Percentiles rank a stretch among this genome's conserved stretches.
Conservation (phyloP, 1,140 invertebrate genomes). For the Heliconius himera region DNA sequence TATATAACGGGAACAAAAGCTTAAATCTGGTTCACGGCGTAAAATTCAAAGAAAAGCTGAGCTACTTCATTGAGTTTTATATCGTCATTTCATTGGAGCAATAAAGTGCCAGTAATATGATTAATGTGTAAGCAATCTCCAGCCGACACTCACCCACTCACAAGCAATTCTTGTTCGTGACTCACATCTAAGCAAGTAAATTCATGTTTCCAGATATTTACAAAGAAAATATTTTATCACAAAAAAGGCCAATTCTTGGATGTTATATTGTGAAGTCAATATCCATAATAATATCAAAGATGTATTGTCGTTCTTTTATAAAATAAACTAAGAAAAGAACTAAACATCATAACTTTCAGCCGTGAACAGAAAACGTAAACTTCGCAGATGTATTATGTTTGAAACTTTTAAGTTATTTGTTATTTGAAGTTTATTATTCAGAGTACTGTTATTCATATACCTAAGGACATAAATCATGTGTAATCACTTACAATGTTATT, state of each 20-base stretch:
- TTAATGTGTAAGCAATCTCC: conserved; percentile 63
- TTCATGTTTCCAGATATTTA: conserved; percentile 40
- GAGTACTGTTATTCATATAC: conserved; percentile 12
- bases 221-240: conserved; percentile 29
- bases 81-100: conserved; percentile 64
- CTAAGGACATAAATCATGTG: background rate
- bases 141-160: conserved; percentile 58
- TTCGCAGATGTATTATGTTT: conserved; percentile 38
- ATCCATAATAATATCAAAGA: conserved; percentile 33
- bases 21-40: background rate
- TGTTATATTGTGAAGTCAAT: conserved; percentile 38
- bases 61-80: conserved; percentile 41
- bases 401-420: conserved; percentile 31
- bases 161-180: conserved; percentile 51
- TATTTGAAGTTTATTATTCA: conserved; percentile 18
- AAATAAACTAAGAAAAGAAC: conserved; percentile 37
- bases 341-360: conserved; percentile 35
- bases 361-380: conserved; percentile 31
- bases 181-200: conserved; percentile 49
- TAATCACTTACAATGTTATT: background rate
- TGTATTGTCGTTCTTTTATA: conserved; percentile 35
- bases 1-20: background rate
- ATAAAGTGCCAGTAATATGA: conserved; percentile 72
- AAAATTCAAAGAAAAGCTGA: conserved; percentile 6
- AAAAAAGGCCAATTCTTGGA: conserved; percentile 33